Conservation (phyloP, 2,797 vertebrate genomes). For the Pangasius larnaudii region DNA sequence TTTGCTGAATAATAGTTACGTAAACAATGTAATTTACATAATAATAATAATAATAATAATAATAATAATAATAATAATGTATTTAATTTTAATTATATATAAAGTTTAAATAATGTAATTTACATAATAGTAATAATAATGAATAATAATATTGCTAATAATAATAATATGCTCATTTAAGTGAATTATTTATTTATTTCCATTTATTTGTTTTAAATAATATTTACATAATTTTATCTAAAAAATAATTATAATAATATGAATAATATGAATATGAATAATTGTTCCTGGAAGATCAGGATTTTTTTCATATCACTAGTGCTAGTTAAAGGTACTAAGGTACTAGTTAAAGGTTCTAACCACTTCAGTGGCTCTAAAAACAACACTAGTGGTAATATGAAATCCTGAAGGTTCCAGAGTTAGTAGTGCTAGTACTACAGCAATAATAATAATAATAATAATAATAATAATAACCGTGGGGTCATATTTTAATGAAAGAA, state of each 20-base stretch:
- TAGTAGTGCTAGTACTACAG: not conserved
- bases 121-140: not conserved
- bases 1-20: not conserved
- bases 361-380: not conserved
- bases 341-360: not conserved
- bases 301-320: not conserved
- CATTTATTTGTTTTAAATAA: not conserved
- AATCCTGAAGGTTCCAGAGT: not conserved
- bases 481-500: not conserved
- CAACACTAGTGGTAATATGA: not conserved
- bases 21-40: not conserved
- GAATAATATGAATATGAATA: not conserved
- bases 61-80: not conserved
- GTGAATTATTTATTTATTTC: not conserved
- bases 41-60: not conserved
- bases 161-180: not conserved
- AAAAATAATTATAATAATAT: not conserved
- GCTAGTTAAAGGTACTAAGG: not conserved
- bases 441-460: not conserved
- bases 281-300: not conserved
- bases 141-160: conserved; percentile 25
- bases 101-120: not conserved
- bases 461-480: not conserved
- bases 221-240: not conserved
- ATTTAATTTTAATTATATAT: not conserved